Evolutionary conservation across 1,140 invertebrate species (phyloP).

Genomic region (Branchinecta lynchi): DNA sequence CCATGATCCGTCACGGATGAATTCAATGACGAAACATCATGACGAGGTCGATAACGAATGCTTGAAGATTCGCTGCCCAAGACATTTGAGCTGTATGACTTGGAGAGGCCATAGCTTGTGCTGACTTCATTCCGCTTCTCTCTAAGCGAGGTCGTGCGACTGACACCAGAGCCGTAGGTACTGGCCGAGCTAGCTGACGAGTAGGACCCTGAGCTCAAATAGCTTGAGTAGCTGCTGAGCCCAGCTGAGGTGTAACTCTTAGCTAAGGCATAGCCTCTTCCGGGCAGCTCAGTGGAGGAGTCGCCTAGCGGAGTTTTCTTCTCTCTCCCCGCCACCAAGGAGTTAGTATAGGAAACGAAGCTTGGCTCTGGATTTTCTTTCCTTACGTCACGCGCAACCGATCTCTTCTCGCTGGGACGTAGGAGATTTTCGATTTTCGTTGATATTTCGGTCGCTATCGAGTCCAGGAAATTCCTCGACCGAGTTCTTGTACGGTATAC

Average conservation of each 20-base stretch:
- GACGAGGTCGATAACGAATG: neutral
- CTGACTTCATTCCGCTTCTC: neutral
- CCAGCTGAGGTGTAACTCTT: conserved; percentile 3
- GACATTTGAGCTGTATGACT: neutral
- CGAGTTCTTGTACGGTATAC: neutral
- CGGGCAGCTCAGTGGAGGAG: neutral
- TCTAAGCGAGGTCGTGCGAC: neutral
- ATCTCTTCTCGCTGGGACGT: neutral
- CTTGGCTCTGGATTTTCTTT: neutral
- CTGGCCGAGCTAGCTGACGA: neutral
- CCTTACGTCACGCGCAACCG: neutral
- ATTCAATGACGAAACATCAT: neutral
- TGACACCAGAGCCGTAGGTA: neutral
- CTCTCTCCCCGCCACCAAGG: neutral
- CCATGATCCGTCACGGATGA: neutral
- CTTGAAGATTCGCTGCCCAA: neutral
- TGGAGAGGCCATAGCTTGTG: neutral
- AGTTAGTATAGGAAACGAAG: neutral
- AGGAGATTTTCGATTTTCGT: conserved; percentile 1
- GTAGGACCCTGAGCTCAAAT: neutral
- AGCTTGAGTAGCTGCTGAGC: neutral
- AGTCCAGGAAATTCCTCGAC: neutral
- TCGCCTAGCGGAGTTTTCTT: no score
- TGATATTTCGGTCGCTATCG: neutral
- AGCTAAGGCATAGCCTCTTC: neutral